Conservation (phyloP, 2,888 invertebrate species). For the Heliconius cydno region DNA sequence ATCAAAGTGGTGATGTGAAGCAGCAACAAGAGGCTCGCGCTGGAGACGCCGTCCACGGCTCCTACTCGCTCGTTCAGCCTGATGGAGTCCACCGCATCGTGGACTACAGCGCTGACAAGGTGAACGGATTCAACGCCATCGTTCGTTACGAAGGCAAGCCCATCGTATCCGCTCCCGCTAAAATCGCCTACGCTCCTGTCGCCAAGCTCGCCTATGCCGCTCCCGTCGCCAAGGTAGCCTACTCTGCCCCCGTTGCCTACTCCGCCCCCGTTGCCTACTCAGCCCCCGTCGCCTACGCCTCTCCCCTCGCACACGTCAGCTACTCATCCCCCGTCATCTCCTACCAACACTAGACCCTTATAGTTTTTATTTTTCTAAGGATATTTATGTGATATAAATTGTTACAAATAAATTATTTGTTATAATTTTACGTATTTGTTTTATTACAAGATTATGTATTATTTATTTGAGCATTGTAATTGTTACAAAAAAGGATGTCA, state of each 20-base stretch:
- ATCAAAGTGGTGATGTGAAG: constrained; percentile 74
- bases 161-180: constrained; percentile 50
- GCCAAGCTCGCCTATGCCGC: constrained; percentile 53
- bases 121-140: constrained; percentile 74
- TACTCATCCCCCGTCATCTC: constrained; percentile 70
- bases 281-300: constrained; percentile 54
- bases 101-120: constrained; percentile 44
- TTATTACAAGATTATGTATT: neutral
- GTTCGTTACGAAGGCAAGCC: constrained; percentile 75
- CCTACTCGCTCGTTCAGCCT: constrained; percentile 78
- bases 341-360: constrained; percentile 67
- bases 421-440: constrained; percentile 45
- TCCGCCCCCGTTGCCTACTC: constrained; percentile 49
- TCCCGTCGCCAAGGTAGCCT: constrained; percentile 52
- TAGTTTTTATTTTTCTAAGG: constrained; percentile 40
- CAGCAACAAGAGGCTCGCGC: constrained; percentile 74
- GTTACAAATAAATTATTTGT: constrained; percentile 58
- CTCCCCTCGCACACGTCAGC: constrained; percentile 60
- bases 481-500: too few species aligned
- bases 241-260: constrained; percentile 52
- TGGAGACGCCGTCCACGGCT: constrained; percentile 75
- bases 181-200: constrained; percentile 52
- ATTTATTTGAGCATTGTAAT: neutral
- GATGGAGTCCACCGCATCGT: constrained; percentile 63
- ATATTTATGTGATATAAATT: constrained; percentile 49